phyloP scores from a whole-genome alignment of 2,797 vertebrate genomes.

The Epinephelus awoara region DNA sequence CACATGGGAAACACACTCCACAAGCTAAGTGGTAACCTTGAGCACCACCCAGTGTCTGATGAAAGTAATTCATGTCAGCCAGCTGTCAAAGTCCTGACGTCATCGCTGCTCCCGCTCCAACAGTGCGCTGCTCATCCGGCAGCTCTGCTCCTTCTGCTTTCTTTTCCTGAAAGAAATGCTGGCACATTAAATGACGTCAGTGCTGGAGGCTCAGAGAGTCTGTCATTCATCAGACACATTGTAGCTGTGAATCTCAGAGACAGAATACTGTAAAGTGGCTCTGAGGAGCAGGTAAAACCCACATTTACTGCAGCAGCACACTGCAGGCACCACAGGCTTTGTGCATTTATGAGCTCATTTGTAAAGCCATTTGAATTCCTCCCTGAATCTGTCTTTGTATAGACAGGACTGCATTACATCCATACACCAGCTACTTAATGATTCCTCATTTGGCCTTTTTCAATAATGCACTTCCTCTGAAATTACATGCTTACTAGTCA shows the following conservation, averaged over 20 bases:
- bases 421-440: too few relatives aligned
- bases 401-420: neutral
- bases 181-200: neutral
- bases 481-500: neutral
- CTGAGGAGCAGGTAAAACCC: neutral
- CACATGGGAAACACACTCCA: neutral
- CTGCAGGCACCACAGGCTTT: too few relatives aligned
- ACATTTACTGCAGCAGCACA: too few relatives aligned
- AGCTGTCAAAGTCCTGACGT: neutral
- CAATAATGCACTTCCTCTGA: neutral
- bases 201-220: neutral
- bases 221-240: neutral
- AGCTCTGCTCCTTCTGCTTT: neutral
- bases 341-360: neutral
- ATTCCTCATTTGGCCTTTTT: too few relatives aligned
- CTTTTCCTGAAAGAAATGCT: neutral
- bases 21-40: neutral
- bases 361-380: neutral
- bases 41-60: neutral
- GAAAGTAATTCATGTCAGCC: neutral
- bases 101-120: neutral
- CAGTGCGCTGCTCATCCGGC: neutral
- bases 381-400: neutral
- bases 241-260: neutral
- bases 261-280: neutral